phyloP scores from a whole-genome alignment of 2,797 vertebrate genomes.

The Sebastes nivosus region DNA sequence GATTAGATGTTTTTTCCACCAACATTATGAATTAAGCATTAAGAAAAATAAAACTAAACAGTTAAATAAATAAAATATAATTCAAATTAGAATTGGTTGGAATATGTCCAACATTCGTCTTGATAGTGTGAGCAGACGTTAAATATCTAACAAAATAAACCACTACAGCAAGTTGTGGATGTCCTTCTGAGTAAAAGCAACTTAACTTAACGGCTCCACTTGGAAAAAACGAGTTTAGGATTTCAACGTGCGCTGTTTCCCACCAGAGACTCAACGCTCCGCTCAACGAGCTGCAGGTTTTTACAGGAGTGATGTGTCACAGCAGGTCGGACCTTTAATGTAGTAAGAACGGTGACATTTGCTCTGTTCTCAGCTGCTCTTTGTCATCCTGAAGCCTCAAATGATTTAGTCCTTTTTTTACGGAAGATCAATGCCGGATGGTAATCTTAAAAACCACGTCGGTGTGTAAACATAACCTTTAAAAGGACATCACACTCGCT shows the following conservation, averaged over 20 bases:
- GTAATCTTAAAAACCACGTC: background rate
- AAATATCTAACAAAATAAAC: background rate
- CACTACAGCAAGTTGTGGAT: background rate
- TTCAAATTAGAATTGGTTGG: background rate
- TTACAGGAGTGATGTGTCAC: background rate
- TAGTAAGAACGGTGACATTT: background rate
- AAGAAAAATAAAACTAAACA: background rate
- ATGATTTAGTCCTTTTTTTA: background rate
- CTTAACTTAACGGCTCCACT: background rate
- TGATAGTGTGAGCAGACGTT: background rate
- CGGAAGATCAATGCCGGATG: background rate
- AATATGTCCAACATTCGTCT: background rate
- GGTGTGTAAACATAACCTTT: conserved; percentile 19
- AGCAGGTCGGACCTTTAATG: background rate
- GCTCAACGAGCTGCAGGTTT: background rate
- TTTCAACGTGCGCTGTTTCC: background rate
- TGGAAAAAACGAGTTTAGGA: background rate
- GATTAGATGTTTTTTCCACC: background rate
- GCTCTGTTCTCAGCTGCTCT: background rate
- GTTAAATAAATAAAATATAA: background rate
- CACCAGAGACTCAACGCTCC: background rate
- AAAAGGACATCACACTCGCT: background rate
- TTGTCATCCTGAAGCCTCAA: background rate
- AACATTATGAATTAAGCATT: background rate
- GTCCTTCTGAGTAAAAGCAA: background rate